phyloP scores from a whole-genome alignment of 2,797 vertebrate species.

The Leptoclinus maculatus region DNA sequence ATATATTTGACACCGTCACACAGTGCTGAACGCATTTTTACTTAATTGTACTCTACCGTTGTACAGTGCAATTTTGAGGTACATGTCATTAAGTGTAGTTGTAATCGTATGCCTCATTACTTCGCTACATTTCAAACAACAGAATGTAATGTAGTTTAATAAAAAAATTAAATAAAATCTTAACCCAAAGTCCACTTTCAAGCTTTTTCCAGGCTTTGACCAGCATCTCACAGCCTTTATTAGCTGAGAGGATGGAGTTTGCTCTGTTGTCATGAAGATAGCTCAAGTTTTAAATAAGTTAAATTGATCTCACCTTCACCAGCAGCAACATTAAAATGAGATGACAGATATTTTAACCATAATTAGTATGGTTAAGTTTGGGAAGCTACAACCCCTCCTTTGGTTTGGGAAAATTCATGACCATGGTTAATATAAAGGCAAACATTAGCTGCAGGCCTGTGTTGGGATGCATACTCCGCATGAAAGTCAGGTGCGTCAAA shows the following conservation, averaged over 20 bases:
- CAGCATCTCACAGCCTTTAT: not conserved
- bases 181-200: not conserved
- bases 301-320: not conserved
- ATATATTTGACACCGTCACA: not conserved
- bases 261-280: not conserved
- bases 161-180: not conserved
- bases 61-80: too few species aligned
- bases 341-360: not conserved
- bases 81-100: too few species aligned
- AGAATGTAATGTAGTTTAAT: too few species aligned
- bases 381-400: not conserved
- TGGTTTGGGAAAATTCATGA: not conserved
- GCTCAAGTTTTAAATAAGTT: too few species aligned
- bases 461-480: too few species aligned
- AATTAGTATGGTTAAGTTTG: not conserved
- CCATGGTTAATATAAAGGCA: not conserved
- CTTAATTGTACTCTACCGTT: not conserved
- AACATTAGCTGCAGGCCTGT: not conserved
- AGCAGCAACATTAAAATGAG: not conserved
- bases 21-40: not conserved
- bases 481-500: too few species aligned
- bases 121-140: too few species aligned
- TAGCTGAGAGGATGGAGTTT: too few species aligned
- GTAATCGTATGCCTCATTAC: not conserved
- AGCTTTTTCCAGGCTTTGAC: not conserved